Conservation (phyloP, 2,888 invertebrate genomes). For the Bursaphelenchus okinawaensis region DNA sequence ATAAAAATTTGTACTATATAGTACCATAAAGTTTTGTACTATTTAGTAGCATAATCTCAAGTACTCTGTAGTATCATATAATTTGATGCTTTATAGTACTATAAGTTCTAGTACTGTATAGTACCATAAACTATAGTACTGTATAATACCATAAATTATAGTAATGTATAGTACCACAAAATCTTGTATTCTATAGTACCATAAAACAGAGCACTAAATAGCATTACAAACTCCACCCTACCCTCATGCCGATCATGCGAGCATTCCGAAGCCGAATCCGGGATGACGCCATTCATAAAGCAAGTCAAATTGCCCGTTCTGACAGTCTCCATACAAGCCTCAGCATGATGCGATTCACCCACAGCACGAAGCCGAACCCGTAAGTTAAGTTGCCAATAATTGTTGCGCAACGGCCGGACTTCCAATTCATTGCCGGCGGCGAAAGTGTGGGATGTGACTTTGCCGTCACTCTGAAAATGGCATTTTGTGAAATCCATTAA, state of each 20-base stretch:
- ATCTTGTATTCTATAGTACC: too few relatives aligned
- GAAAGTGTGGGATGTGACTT: conserved; percentile 13
- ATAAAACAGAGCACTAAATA: too few relatives aligned
- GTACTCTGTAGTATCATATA: too few relatives aligned
- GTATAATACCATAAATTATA: too few relatives aligned
- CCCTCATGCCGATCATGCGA: conserved; percentile 1
- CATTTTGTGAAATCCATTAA: background rate
- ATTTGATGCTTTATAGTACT: too few relatives aligned
- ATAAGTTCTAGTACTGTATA: too few relatives aligned
- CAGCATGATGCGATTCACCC: conserved; percentile 1
- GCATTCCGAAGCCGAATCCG: background rate
- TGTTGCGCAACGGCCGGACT: conserved; percentile 22
- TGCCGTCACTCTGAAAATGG: conserved; percentile 26
- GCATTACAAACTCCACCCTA: too few relatives aligned
- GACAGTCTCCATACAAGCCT: conserved; percentile 26
- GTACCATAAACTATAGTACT: too few relatives aligned
- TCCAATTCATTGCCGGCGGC: conserved; percentile 27
- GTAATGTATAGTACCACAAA: too few relatives aligned
- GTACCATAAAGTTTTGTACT: too few relatives aligned
- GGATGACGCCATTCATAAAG: conserved; percentile 27
- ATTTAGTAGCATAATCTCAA: too few relatives aligned
- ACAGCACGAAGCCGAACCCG: conserved; percentile 19
- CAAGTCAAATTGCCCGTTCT: conserved; percentile 26
- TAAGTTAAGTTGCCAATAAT: conserved; percentile 28
- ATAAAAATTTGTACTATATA: too few relatives aligned